Evolutionary conservation across 30 jellyfish, hydroid and myxozoan genomes (phyloP), one percentile per base, ranked within the genome.

Genomic region (Nemopilema nomurai): DNA sequence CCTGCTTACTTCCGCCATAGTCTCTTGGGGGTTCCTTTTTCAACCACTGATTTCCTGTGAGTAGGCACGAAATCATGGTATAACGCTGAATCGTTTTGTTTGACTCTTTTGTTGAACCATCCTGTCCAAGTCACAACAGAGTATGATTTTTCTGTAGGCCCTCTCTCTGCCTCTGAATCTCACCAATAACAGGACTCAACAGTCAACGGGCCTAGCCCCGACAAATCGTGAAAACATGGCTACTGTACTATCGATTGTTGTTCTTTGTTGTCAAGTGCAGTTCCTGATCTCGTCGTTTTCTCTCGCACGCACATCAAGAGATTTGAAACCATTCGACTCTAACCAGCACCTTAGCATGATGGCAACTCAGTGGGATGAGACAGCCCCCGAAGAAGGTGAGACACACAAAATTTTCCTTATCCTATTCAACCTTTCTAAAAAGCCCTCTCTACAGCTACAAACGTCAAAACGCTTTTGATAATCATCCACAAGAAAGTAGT

Each of bases 11-110:
- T 67, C 76, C 76, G 76, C 52, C 33, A 23, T 23, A 17, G 28
- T 67, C 76, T 30, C 33, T 18, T 67, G 76, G 76, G 76, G 76
- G 29, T 67, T 67, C 76, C 76, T n/a, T 67, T 67, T 22, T 8
- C 76, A 67, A 67, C 29, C 76, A 28, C 33, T 3, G 9, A 41
- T 67, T 23, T 67, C 76, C 33, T 67, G 20, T 67, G 30, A 67
- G 23, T 23, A 20, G 51, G 29, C 27, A 8, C 33, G 51, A 67
- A 67, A 23, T 30, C 49, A 16, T 28, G 29, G 76, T 67, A 19
- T 41, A 41, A 13, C 57, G 13, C 13, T 41, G 57, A 41, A 41
- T 41, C 57, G 57, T 41, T 41, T 41, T 41, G 57, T 41, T 41
- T 41, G 57, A 41, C 9, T 13, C 57, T n/a, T 41, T 41, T 41